Evolutionary conservation across 2,888 invertebrate genomes (phyloP).

Genomic region (Sinotaia quadrata): DNA sequence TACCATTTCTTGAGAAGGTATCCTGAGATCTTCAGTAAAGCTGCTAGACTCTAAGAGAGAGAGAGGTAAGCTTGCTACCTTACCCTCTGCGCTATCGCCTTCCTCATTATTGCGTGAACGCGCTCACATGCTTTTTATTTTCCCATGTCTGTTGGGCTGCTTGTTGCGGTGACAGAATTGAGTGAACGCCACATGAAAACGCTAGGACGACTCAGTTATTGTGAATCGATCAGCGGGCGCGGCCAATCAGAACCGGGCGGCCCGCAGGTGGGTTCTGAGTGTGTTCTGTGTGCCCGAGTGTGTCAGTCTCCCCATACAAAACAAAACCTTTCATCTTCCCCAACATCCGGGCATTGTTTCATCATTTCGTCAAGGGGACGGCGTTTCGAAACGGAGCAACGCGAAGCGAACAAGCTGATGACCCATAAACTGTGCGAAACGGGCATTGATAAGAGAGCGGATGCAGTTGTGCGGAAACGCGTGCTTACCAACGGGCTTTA

Average conservation of each 20-base stretch:
- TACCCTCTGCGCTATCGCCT: too few relatives aligned
- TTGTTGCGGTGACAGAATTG: too few relatives aligned
- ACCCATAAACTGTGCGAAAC: conserved; percentile 8
- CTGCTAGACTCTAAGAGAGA: too few relatives aligned
- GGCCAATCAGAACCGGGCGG: conserved; percentile 24
- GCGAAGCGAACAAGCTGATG: conserved; percentile 19
- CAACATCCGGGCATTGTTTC: conserved; percentile 31
- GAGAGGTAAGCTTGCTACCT: too few relatives aligned
- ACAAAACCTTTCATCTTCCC: conserved; percentile 28
- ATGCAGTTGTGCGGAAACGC: conserved; percentile 37
- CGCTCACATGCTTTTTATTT: too few relatives aligned
- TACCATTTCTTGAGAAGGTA: too few relatives aligned
- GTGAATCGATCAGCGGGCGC: conserved; percentile 26
- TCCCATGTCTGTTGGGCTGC: too few relatives aligned
- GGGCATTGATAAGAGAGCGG: conserved; percentile 33
- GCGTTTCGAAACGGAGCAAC: conserved; percentile 11
- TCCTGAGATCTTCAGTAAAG: too few relatives aligned
- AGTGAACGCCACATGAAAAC: too few relatives aligned
- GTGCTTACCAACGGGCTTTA: conserved; percentile 23
- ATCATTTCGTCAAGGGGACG: conserved; percentile 26
- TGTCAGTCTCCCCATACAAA: conserved; percentile 28
- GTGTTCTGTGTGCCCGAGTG: too few relatives aligned
- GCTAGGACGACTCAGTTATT: conserved; percentile 16
- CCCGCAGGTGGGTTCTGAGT: conserved; percentile 22
- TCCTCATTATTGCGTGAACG: too few relatives aligned